These are phyloP conservation scores for Ceuthmochares aereus DNA, from an alignment of 2,113 vertebrate species.

Conservation along the genomic window DNA sequence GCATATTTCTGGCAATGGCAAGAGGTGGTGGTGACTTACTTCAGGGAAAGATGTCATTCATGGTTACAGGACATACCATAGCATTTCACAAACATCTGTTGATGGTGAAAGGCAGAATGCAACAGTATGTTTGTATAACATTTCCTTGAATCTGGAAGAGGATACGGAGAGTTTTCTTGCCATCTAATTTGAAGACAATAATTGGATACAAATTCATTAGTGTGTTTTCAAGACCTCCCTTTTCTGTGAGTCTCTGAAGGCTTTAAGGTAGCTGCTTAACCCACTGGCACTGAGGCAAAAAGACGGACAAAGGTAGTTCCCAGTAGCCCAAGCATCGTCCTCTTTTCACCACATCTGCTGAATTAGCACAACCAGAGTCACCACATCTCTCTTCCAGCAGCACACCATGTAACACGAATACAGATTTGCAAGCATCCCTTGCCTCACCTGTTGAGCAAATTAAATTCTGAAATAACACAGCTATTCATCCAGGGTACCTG, in stretches of 20 bases:
- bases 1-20: background rate
- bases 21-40: background rate
- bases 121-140: background rate
- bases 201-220: background rate
- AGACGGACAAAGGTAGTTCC: background rate
- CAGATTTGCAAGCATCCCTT: background rate
- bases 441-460: background rate
- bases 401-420: accelerated
- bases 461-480: background rate
- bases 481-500: background rate
- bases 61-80: background rate
- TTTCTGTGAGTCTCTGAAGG: background rate
- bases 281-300: background rate
- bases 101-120: background rate
- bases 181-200: background rate
- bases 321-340: background rate
- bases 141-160: background rate
- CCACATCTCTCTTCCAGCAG: background rate
- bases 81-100: background rate
- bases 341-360: background rate
- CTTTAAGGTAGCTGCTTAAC: background rate
- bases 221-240: background rate
- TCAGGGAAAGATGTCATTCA: background rate
- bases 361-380: background rate
- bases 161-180: background rate